Evolutionary conservation across 1,140 invertebrate genomes (phyloP), one percentile per base, ranked within the genome.

Genomic region (Papilio polytes): DNA sequence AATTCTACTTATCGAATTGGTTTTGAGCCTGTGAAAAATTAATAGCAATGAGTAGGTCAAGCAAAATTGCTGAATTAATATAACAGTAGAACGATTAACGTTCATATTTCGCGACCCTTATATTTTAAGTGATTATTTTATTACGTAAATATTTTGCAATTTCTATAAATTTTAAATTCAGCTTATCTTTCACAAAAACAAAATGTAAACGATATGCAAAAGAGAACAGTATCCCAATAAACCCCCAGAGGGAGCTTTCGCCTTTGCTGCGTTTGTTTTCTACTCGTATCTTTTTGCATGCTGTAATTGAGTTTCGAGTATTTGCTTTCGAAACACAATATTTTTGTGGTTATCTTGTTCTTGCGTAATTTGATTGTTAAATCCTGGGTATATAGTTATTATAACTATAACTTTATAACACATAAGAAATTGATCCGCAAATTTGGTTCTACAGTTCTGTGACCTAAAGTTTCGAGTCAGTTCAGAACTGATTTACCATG

Each of bases 1-100:
- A 56, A 56, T 56, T 56, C 53, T n/a, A 56, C 46, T 56, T 56
- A 56, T 56, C 53, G 6, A 56, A 56, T 56, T 56, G 18, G 63
- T 66, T 66, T 66, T 10, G 59, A 36, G 26, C 63, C 63, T 66
- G 63, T 31, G 9, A 15, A 66, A 66, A 66, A 66, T 26, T 12
- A 66, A 66, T 66, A 66, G 63, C 63, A 66, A 66, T 8, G 10
- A 31, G 63, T 66, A 66, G 2, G 13, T 66, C 26, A 26, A 66
- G 63, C 26, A 31, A 31, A 66, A 66, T 66, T 31, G 63, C 26
- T 66, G 15, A 36, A 13, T 31, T 31, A 3, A 31, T 66, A 66
- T 31, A 4, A 31, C 63, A 66, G 63, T 31, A 66, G 41, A 31
- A 46, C 76, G 12, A 76, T 36, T 76, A 56, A 76, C 36, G 36